Percentiles rank a stretch among this genome's conserved stretches.
Conservation (phyloP, 2,797 vertebrate genomes). For the Malacoraja senta region DNA sequence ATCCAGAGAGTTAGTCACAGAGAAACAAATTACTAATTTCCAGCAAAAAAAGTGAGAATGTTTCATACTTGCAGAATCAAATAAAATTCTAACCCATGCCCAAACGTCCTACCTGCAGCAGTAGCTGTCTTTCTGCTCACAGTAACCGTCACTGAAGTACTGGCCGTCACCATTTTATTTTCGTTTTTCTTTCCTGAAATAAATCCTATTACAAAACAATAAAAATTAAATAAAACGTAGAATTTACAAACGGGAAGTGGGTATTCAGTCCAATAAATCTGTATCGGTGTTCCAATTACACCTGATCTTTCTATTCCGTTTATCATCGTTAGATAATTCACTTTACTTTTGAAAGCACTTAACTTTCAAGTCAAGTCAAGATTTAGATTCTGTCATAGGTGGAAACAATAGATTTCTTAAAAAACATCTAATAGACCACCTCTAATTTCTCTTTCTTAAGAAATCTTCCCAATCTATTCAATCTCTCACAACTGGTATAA, state of each 20-base stretch:
- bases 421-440: not conserved
- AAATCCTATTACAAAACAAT: constrained; percentile 44
- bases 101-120: constrained; percentile 78
- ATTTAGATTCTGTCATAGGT: not conserved
- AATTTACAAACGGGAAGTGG: not conserved
- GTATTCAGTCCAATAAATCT: not conserved
- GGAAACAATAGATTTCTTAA: not conserved
- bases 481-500: not conserved
- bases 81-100: not conserved
- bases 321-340: not conserved
- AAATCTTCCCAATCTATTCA: not conserved
- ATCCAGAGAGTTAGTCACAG: not conserved
- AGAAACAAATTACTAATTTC: not conserved
- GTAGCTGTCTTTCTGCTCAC: constrained; percentile 77
- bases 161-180: constrained; percentile 65
- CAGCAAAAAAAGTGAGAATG: not conserved
- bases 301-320: not conserved
- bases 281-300: not conserved
- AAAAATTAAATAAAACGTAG: not conserved
- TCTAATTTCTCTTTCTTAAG: not conserved
- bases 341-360: not conserved
- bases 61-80: not conserved
- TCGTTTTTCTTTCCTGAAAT: constrained; percentile 62
- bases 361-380: not conserved
- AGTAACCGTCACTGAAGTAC: constrained; percentile 74